phyloP scores from a whole-genome alignment of 1,140 invertebrate genomes.

The Habropoda laboriosa region DNA sequence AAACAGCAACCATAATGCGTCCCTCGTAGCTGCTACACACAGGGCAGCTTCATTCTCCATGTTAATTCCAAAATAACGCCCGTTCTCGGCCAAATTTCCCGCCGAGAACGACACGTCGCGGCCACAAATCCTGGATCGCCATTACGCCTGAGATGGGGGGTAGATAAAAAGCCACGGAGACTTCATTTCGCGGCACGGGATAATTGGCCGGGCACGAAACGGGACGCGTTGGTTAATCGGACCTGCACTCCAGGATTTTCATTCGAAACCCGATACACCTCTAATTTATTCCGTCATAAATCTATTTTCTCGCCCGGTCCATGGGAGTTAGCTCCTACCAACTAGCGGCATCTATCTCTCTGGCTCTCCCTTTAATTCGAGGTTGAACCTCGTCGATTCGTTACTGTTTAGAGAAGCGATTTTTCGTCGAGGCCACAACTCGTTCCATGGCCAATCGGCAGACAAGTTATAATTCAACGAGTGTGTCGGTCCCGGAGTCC shows the following conservation, averaged over 20 bases:
- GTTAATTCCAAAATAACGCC: constrained; percentile 5
- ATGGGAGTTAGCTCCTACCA: not conserved
- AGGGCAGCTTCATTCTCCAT: not conserved
- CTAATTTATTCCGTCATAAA: constrained; percentile 66
- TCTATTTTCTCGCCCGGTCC: constrained; percentile 26
- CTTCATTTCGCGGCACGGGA: not conserved
- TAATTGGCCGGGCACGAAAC: constrained; percentile 3
- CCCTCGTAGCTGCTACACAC: too few species aligned
- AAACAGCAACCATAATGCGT: not conserved
- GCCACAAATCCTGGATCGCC: not conserved
- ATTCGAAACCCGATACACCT: constrained; percentile 50
- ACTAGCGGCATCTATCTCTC: not conserved
- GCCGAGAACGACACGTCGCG: not conserved
- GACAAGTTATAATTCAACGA: constrained; percentile 58
- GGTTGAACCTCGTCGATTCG: not conserved
- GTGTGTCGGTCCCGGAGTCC: too few species aligned
- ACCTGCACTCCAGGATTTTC: constrained; percentile 45
- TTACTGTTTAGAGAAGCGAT: not conserved
- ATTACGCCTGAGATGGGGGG: not conserved
- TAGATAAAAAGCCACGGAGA: not conserved
- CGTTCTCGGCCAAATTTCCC: not conserved
- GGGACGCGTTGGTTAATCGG: constrained; percentile 49
- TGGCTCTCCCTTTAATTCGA: too few species aligned
- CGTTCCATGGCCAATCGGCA: not conserved
- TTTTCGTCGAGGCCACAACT: not conserved